A percentile compares a stretch with the other conserved stretches of the same genome.
phyloP scores from a whole-genome alignment of 2,113 vertebrate genomes.

The Lutjanus erythropterus region DNA sequence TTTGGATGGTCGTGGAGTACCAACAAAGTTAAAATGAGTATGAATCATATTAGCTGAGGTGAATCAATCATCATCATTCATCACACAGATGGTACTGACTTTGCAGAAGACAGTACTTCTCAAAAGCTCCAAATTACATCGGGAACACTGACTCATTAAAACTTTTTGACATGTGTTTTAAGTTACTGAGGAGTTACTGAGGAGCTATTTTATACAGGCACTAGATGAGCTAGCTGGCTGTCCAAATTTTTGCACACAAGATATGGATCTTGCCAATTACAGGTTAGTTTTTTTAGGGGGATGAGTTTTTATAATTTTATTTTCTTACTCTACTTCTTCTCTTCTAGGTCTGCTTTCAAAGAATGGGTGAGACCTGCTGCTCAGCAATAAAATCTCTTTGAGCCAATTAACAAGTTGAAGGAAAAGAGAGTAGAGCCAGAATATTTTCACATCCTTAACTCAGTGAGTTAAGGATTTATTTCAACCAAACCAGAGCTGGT shows the following conservation, averaged over 20 bases:
- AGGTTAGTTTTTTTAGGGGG: no score
- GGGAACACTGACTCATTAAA: not conserved
- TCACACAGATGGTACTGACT: not conserved
- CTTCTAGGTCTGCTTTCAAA: no score
- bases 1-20: not conserved
- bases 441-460: no score
- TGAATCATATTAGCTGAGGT: not conserved
- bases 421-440: no score
- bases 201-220: not conserved
- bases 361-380: no score
- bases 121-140: not conserved
- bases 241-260: not conserved
- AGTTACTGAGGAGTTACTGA: not conserved
- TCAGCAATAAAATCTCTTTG: no score
- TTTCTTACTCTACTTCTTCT: no score
- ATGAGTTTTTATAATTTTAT: no score
- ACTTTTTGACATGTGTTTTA: not conserved
- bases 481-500: no score
- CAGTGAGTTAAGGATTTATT: no score
- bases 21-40: not conserved
- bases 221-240: not conserved
- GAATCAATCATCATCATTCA: not conserved
- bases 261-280: not conserved
- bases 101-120: not conserved
- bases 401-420: no score